These are phyloP conservation scores for Cyanocitta stelleri DNA, from an alignment of 2,113 vertebrate genomes.

Conservation along the genomic window DNA sequence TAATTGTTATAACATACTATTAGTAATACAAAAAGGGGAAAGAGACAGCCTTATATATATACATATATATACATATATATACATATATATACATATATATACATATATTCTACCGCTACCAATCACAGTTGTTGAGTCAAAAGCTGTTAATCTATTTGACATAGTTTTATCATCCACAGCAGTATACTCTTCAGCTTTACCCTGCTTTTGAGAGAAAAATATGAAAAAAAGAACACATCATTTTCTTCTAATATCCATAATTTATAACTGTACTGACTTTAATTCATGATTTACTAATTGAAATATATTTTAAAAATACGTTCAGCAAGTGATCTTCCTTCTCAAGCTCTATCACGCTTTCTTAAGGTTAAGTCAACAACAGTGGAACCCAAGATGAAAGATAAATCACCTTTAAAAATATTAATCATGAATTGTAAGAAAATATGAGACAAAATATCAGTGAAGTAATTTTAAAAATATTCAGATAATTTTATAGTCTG, in stretches of 20 bases:
- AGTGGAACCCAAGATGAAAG: not conserved
- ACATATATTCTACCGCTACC: not conserved
- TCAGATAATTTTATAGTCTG: not conserved
- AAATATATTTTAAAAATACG: not conserved
- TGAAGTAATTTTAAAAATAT: conserved; percentile 39
- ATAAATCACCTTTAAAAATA: conserved; percentile 43
- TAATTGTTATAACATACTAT: not conserved
- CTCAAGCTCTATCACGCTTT: not conserved
- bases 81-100: too few relatives aligned
- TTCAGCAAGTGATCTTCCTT: not conserved
- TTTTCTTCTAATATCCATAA: not conserved
- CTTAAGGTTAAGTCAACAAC: not conserved
- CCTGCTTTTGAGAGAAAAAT: not conserved
- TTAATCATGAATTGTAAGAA: conserved; percentile 2
- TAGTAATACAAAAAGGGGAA: not conserved
- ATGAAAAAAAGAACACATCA: not conserved
- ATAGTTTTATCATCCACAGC: not conserved
- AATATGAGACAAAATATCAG: conserved; percentile 20
- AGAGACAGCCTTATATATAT: not conserved
- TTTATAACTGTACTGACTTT: not conserved
- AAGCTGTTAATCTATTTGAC: not conserved
- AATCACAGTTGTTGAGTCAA: not conserved
- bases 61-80: too few relatives aligned
- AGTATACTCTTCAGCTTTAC: not conserved
- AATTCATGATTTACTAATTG: not conserved